Conservation (phyloP, 2,113 vertebrate species). For the Axis porcinus region DNA sequence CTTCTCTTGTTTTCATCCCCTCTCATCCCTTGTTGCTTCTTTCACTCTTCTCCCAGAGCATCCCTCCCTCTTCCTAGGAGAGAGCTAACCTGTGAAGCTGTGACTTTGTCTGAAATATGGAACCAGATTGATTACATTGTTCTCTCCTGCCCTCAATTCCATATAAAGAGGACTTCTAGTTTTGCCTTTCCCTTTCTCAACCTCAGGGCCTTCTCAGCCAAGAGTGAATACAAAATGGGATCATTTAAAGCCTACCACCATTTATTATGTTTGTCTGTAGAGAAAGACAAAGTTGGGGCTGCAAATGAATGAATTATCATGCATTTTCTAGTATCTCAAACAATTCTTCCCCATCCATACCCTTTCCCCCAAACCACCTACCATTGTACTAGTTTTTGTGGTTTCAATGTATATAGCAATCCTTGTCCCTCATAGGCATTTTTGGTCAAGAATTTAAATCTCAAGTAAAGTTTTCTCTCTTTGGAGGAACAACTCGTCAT, state of each 20-base stretch:
- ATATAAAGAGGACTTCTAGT: neutral
- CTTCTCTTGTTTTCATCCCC: neutral
- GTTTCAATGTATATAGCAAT: neutral
- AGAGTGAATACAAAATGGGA: neutral
- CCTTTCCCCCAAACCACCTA: neutral
- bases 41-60: neutral
- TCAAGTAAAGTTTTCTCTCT: neutral
- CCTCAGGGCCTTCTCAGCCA: neutral
- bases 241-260: neutral
- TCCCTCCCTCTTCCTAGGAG: neutral
- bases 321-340: neutral
- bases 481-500: neutral
- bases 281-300: neutral
- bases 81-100: neutral
- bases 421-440: neutral
- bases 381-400: neutral
- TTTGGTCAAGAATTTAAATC: slow-evolving; percentile 4
- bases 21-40: neutral
- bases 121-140: neutral
- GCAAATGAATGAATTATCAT: neutral
- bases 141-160: neutral
- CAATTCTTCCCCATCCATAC: neutral
- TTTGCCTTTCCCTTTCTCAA: neutral
- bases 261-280: neutral
- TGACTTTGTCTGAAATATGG: neutral